Conservation (phyloP, 2,797 vertebrate species). For the Nyctibius grandis region DNA sequence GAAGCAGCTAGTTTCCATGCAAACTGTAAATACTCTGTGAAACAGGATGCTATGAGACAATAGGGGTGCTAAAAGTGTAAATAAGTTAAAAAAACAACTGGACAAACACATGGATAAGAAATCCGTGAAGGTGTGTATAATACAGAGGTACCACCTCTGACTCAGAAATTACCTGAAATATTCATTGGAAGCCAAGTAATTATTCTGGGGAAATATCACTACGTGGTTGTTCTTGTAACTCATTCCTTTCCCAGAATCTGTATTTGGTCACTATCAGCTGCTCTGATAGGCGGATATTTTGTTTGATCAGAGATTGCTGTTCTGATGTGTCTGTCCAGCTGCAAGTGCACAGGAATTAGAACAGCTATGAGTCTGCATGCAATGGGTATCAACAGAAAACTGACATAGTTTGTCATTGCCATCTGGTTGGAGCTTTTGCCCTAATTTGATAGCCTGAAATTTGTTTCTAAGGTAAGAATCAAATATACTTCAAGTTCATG, state of each 20-base stretch:
- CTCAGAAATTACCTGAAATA: not conserved
- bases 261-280: not conserved
- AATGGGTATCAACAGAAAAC: not conserved
- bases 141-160: not conserved
- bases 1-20: rapidly evolving
- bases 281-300: not conserved
- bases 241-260: not conserved
- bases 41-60: not conserved
- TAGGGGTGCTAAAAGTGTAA: not conserved
- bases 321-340: not conserved
- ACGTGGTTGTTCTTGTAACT: not conserved
- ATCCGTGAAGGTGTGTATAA: not conserved
- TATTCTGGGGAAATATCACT: not conserved
- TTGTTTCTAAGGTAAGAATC: not conserved
- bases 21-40: not conserved
- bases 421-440: not conserved
- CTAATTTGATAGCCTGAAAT: not conserved
- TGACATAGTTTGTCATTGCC: not conserved
- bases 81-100: not conserved
- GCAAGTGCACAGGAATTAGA: not conserved
- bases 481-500: not conserved
- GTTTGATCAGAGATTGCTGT: not conserved
- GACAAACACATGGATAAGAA: not conserved
- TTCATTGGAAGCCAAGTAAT: not conserved
- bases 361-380: rapidly evolving